Conservation (phyloP, 2,888 invertebrate species). For the Bugulina stolonifera region DNA sequence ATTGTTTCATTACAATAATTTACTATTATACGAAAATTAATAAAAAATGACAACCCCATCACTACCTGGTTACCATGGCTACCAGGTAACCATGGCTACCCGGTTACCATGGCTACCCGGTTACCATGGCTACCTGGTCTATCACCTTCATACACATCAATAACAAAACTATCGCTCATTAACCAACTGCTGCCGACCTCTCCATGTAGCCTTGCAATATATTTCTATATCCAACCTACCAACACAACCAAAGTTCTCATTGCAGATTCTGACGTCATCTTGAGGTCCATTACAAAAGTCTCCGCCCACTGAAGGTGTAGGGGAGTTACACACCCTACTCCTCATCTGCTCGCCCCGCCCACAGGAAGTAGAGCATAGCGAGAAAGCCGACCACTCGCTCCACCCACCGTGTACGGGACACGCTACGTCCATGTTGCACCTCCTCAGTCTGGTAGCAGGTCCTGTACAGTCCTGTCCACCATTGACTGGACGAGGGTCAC, state of each 20-base stretch:
- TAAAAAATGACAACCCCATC: too few species aligned
- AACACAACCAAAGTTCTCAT: not conserved
- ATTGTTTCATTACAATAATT: too few species aligned
- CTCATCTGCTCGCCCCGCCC: constrained; percentile 67
- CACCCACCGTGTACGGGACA: constrained; percentile 58
- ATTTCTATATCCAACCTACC: not conserved
- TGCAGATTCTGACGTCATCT: not conserved
- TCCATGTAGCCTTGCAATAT: too few species aligned
- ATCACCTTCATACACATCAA: too few species aligned
- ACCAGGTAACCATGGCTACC: too few species aligned
- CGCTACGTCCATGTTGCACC: not conserved
- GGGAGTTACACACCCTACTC: not conserved
- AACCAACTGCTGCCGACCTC: too few species aligned
- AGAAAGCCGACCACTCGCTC: constrained; percentile 79
- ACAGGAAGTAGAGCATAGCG: constrained; percentile 68
- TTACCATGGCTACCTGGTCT: too few species aligned
- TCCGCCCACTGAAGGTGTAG: constrained; percentile 1
- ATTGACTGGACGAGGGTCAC: not conserved
- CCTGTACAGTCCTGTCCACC: constrained; percentile 17
- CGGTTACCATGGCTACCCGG: too few species aligned
- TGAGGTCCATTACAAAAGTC: not conserved
- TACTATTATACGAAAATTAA: too few species aligned
- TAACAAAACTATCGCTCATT: too few species aligned
- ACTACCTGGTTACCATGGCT: too few species aligned
- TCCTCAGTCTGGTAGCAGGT: not conserved